Conservation (phyloP, 2,888 invertebrate genomes). For the Philereme transversata region DNA sequence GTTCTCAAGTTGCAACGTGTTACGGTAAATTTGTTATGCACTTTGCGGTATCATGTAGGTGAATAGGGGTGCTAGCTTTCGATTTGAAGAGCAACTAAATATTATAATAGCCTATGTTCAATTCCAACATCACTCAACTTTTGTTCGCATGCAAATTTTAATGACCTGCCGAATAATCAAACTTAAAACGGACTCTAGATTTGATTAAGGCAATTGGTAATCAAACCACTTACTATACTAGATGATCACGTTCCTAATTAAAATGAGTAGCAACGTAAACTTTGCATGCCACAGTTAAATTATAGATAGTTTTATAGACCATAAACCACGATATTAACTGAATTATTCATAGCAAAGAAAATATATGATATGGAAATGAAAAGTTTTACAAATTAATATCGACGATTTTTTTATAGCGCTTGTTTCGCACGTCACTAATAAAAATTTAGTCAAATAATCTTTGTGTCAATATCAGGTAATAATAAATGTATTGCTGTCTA, state of each 20-base stretch:
- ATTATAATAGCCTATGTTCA: no score
- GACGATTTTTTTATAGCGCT: neutral
- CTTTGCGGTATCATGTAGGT: constrained; percentile 45
- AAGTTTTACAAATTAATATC: neutral
- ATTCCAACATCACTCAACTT: no score
- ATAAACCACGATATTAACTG: neutral
- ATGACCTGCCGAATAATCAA: no score
- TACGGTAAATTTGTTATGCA: constrained; percentile 63
- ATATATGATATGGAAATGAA: neutral
- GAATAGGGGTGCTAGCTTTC: neutral
- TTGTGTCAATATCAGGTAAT: constrained; percentile 4
- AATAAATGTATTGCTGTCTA: neutral
- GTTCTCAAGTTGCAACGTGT: constrained; percentile 61
- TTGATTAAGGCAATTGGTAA: no score
- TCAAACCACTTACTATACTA: no score
- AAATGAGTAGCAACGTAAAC: no score
- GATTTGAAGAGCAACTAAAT: no score
- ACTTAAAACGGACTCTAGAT: no score
- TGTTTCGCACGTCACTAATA: neutral
- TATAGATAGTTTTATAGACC: no score
- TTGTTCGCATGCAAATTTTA: no score
- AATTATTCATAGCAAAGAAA: neutral
- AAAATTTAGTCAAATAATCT: constrained; percentile 6
- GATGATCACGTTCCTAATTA: no score
- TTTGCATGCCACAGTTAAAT: no score